Conservation (phyloP, 1,140 invertebrate genomes). For the Plectrocnemia conspersa region DNA sequence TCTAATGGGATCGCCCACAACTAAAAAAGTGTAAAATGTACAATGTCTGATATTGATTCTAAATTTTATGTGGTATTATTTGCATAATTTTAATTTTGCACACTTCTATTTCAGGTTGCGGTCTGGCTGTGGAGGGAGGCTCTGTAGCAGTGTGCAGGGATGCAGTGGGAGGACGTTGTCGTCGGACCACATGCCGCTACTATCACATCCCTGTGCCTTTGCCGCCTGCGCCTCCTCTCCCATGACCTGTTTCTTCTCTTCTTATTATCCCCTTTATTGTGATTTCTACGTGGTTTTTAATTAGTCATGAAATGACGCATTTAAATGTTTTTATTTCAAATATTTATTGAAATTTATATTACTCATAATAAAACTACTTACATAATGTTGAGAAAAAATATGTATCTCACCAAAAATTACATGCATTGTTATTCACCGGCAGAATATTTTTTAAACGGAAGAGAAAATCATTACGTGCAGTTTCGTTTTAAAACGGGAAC, state of each 20-base stretch:
- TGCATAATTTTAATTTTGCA: slow-evolving; percentile 28
- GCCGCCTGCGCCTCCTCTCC: slow-evolving; percentile 61
- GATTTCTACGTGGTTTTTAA: slow-evolving; percentile 23
- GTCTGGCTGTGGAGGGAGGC: slow-evolving; percentile 88
- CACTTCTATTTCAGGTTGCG: slow-evolving; percentile 68
- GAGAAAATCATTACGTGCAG: no score
- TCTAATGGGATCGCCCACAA: no score
- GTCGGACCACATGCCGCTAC: slow-evolving; percentile 87
- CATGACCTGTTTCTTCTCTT: slow-evolving; percentile 39
- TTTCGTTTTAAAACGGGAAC: no score
- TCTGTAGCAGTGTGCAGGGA: slow-evolving; percentile 91
- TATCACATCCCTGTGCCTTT: slow-evolving; percentile 84
- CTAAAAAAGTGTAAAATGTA: no score
- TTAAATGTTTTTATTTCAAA: slow-evolving; percentile 25
- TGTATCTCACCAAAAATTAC: slow-evolving; percentile 11
- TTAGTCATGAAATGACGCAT: slow-evolving; percentile 23
- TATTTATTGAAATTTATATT: slow-evolving; percentile 24
- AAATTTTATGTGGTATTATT: no score
- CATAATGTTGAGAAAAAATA: background rate
- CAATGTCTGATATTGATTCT: no score
- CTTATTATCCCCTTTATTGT: slow-evolving; percentile 25
- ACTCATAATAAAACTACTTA: background rate
- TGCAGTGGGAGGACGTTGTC: slow-evolving; percentile 85
- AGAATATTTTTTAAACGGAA: background rate
- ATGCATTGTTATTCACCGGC: slow-evolving; percentile 12